Base-by-base conservation (phyloP, 2,113 vertebrate genomes). In the Hyaena hyaena region DNA sequence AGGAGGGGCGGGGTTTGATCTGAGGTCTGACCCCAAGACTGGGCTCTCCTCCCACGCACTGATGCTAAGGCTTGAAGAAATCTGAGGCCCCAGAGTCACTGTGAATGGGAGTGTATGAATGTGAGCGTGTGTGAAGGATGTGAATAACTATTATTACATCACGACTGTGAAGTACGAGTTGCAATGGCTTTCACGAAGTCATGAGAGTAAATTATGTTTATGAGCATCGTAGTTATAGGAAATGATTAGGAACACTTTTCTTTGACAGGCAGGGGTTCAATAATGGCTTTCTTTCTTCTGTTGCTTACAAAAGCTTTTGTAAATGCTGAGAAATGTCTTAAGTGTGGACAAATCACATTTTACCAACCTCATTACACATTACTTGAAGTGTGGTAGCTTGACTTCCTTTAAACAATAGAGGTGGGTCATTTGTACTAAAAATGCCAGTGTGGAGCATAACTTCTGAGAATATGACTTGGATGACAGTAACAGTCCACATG, bases 221-320 rank as follows among this genome's bases (percentile, higher is more conserved):
- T 66, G 35, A 6, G 35, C 69, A 33, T 39, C 80, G 28, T 50
- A 65, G 55, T 73, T 55, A 63, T 16, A 83, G 90, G 53, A 94
- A 88, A 90, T 80, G 61, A 48, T 77, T 53, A 92, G 48, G 48
- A 79, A 68, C 15, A 1, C 65, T 90, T 87, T 96, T 88, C 94
- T 96, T 89, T 92, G 84, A 82, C 85, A 71, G 94, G 45, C 43
- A 61, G 33, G 74, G 35, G 43, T 91, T 96, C 85, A 84, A 35
- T 71, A 50, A 45, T 7, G 14, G 33, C 48, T 93, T 88, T 89
- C 85, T 65, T 97, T 82, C 86, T 97, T 83, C 87, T 87, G 24
- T 90, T 96, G 28, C 65, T 93, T 93, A 73, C 33, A 82, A 90
- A 87, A 73, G 24, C 15, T 55, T 94, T 89, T 85, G 66, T 86